A percentile compares a stretch with the other conserved stretches of the same genome.
Evolutionary conservation across 2,888 invertebrate genomes (phyloP).

Genomic region (Chrysolina haemoptera): DNA sequence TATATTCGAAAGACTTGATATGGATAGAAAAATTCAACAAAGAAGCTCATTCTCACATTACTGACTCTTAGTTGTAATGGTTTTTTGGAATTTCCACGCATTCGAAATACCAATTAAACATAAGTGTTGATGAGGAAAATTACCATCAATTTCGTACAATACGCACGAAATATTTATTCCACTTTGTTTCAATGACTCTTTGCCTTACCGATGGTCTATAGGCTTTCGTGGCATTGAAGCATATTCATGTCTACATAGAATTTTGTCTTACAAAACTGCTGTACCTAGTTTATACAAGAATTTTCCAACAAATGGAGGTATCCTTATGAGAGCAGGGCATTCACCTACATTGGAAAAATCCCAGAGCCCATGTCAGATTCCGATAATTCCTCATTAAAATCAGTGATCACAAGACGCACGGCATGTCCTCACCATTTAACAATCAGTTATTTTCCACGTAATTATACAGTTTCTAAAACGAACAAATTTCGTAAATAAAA

Average conservation of each 20-base stretch:
- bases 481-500: slow-evolving; percentile 8
- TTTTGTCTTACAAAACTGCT: too few relatives aligned
- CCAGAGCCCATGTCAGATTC: neutral
- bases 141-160: neutral
- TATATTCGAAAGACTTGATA: too few relatives aligned
- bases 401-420: slow-evolving; percentile 23
- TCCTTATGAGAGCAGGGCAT: neutral
- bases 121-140: neutral
- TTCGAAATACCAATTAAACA: too few relatives aligned
- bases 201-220: too few relatives aligned
- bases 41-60: too few relatives aligned
- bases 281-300: neutral
- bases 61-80: too few relatives aligned
- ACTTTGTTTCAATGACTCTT: neutral
- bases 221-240: too few relatives aligned
- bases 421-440: slow-evolving; percentile 32
- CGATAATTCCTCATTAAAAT: neutral
- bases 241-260: neutral
- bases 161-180: neutral
- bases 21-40: too few relatives aligned
- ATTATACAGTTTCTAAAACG: slow-evolving; percentile 22
- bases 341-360: neutral
- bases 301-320: neutral
- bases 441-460: slow-evolving; percentile 13
- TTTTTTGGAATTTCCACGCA: too few relatives aligned